Evolutionary conservation across 2,888 invertebrate genomes (phyloP), one percentile per base, ranked within the genome.

Genomic region (Rapana venosa): DNA sequence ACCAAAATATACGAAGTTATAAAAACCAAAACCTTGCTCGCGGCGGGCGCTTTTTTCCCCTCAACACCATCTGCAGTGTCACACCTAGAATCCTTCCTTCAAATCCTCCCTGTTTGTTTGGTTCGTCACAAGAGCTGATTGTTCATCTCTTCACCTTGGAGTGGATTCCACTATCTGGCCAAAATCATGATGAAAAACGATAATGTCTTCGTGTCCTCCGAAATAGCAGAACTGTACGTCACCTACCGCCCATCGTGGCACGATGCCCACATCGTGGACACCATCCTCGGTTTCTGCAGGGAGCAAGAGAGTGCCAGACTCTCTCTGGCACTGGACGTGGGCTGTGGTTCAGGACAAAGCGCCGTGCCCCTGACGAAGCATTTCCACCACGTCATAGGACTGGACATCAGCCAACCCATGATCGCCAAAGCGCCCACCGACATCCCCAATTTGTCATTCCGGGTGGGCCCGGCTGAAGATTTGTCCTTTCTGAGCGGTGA

Each of bases 271-370:
- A 30, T 87, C 8, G 30, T 17, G n/a, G n/a, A 70, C 20, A 30
- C 87, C 11, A 74, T 87, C 74, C 22, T 74, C 47, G n/a, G 22
- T 2, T 87, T 87, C 74, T 87, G 87, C 87, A 74, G 36, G 74
- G 87, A 77, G 84, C 66, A 32, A 11, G 17, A n/a, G 0, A 15
- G 74, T 6, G 61, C 70, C 20, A 13, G 4, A 13, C 74, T 87
- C 74, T 87, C 87, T 13, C 47, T 87, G 30, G 87, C 87, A 11
- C 17, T 87, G n/a, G 87, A 87, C 32, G 47, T 87, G 15, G 87
- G 87, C 58, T 97, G 97, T 94, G 97, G 97, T 6, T 95, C 96
- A 32, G 97, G 97, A n/a, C 97, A 97, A 92, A 96, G 96, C 90
- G 96, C 97, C 0, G 90, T 93, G 30, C 95, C 95, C 15, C 92